Evolutionary conservation across 2,113 vertebrate genomes (phyloP).

Genomic region (Pangasianodon hypophthalmus): DNA sequence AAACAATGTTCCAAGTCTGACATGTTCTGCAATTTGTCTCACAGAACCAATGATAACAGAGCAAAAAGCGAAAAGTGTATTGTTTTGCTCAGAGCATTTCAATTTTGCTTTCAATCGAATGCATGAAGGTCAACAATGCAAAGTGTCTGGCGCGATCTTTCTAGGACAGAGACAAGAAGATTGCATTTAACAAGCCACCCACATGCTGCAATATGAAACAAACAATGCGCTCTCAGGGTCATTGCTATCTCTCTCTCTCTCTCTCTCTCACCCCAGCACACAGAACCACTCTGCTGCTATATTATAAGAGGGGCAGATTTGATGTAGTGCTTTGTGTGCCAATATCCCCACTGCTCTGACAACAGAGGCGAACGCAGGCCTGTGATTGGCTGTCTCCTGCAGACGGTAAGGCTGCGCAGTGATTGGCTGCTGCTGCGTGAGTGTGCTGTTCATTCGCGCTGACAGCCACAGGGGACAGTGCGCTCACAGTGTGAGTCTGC

Average conservation of each 20-base stretch:
- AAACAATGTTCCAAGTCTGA: conserved; percentile 42
- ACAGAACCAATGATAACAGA: neutral
- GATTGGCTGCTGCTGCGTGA: conserved; percentile 32
- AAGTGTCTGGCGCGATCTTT: conserved; percentile 41
- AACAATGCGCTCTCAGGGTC: conserved; percentile 57
- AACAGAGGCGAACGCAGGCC: neutral
- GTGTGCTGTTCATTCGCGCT: neutral
- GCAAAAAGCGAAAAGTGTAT: conserved; percentile 22
- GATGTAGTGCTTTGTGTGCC: conserved; percentile 45
- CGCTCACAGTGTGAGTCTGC: conserved; percentile 46
- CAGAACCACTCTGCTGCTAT: conserved; percentile 21
- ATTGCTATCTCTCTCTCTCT: conserved; percentile 18
- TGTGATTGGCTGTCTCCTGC: conserved; percentile 52
- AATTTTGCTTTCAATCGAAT: conserved; percentile 22
- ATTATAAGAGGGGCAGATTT: conserved; percentile 37
- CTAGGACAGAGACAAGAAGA: conserved; percentile 46
- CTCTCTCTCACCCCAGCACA: neutral
- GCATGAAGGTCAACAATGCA: conserved; percentile 37
- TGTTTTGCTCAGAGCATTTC: neutral
- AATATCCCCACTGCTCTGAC: conserved; percentile 25
- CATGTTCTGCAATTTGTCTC: conserved; percentile 25
- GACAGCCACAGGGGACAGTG: conserved; percentile 68
- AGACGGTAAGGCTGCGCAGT: conserved; percentile 30
- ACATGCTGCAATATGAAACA: conserved; percentile 56
- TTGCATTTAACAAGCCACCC: conserved; percentile 53